Evolutionary conservation across 2,113 vertebrate genomes (phyloP).

Genomic region (Leptodactylus fuscus): DNA sequence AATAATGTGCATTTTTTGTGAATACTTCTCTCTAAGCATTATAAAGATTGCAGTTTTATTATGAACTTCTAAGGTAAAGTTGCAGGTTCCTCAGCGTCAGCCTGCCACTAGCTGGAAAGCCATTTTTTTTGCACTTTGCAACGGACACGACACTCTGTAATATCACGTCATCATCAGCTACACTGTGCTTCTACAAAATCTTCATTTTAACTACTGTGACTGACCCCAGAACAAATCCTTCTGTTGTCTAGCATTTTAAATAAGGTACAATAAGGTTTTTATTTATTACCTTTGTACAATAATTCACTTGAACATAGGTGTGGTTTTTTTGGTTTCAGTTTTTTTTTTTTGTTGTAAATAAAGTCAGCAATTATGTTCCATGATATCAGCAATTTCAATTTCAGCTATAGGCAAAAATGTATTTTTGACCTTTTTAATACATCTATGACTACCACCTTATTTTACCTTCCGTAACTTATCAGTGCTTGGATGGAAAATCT

Average conservation of each 20-base stretch:
- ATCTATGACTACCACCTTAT: conserved; percentile 70
- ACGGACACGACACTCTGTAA: conserved; percentile 58
- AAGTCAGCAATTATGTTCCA: conserved; percentile 71
- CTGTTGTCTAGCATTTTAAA: conserved; percentile 20
- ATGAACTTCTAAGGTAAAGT: conserved; percentile 70
- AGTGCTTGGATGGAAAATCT: conserved; percentile 72
- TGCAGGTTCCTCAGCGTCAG: conserved; percentile 68
- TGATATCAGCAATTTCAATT: conserved; percentile 70
- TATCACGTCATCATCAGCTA: conserved; percentile 31
- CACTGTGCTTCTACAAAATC: conserved; percentile 32
- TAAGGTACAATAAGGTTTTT: conserved; percentile 68
- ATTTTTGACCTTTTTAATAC: conserved; percentile 78
- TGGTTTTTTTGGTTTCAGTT: too few relatives aligned
- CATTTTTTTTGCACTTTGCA: conserved; percentile 69
- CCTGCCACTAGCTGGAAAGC: conserved; percentile 70
- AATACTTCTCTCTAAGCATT: conserved; percentile 76
- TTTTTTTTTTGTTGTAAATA: conserved; percentile 76
- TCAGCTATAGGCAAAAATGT: conserved; percentile 69
- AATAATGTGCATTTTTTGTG: conserved; percentile 77
- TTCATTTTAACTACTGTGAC: conserved; percentile 49
- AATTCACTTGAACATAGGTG: conserved; percentile 69
- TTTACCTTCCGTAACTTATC: conserved; percentile 73
- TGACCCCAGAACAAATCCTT: conserved; percentile 9
- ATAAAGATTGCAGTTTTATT: conserved; percentile 62
- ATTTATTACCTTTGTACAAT: conserved; percentile 85